phyloP scores from a whole-genome alignment of 2,797 vertebrate species.

The Anguilla megastoma region DNA sequence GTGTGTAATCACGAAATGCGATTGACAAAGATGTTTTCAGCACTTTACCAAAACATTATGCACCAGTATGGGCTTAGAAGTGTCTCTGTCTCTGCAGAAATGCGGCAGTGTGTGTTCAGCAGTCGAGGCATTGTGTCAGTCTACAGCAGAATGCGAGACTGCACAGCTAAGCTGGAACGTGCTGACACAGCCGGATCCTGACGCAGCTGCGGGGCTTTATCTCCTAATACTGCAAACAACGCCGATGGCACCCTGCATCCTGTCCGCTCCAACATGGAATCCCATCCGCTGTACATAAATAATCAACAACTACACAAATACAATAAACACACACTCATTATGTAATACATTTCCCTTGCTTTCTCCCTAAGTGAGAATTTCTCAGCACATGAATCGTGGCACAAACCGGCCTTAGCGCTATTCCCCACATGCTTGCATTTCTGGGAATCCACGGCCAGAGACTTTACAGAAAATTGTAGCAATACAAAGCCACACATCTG shows the following conservation, averaged over 20 bases:
- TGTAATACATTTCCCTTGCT: background rate
- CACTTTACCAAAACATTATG: background rate
- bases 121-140: background rate
- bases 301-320: background rate
- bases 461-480: background rate
- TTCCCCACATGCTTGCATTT: background rate
- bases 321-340: slow-evolving; percentile 2
- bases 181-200: background rate
- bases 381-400: background rate
- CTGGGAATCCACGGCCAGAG: background rate
- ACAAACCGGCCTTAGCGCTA: background rate
- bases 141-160: slow-evolving; percentile 1
- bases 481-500: background rate
- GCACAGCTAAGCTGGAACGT: background rate
- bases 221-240: background rate
- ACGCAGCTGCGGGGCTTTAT: background rate
- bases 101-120: background rate
- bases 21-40: background rate
- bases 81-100: background rate
- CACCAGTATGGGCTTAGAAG: background rate
- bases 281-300: background rate
- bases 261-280: background rate
- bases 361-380: background rate
- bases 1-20: background rate
- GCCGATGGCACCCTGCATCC: background rate